These are phyloP conservation scores for Octonoba sinensis DNA, from an alignment of 2,888 invertebrate genomes.

Conservation along the genomic window DNA sequence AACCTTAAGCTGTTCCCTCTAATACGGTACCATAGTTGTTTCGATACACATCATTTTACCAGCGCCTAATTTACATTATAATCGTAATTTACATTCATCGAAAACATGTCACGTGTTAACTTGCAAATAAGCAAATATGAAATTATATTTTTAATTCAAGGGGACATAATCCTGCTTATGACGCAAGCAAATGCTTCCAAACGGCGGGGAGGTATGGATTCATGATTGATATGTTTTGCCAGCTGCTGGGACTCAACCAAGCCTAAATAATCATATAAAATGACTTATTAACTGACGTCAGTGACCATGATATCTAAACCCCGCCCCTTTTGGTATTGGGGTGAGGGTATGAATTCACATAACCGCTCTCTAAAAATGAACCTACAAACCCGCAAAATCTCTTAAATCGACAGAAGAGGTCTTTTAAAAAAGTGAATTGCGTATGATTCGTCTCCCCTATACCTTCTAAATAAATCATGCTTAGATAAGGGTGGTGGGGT, in stretches of 20 bases:
- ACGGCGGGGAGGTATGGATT: background rate
- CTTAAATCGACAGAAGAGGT: slow-evolving; percentile 61
- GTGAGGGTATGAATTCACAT: background rate
- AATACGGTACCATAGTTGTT: too few species aligned
- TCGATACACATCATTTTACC: too few species aligned
- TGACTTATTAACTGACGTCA: slow-evolving; percentile 64
- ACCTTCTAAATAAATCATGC: slow-evolving; percentile 59
- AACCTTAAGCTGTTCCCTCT: too few species aligned
- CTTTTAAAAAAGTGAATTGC: slow-evolving; percentile 61
- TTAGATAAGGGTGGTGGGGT: slow-evolving; percentile 52
- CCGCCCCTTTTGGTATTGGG: slow-evolving; percentile 13
- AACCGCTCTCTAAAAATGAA: slow-evolving; percentile 30
- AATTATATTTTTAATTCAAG: too few species aligned
- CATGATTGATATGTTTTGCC: slow-evolving; percentile 54
- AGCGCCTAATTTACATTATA: too few species aligned
- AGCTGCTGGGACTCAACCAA: slow-evolving; percentile 43
- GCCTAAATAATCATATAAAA: slow-evolving; percentile 41
- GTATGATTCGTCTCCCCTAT: slow-evolving; percentile 40
- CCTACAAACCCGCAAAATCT: slow-evolving; percentile 57
- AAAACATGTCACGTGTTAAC: too few species aligned
- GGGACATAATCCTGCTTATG: too few species aligned
- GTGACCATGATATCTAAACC: slow-evolving; percentile 28
- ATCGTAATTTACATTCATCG: too few species aligned
- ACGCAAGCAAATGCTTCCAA: too few species aligned
- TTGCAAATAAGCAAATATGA: too few species aligned